Base-by-base conservation (phyloP, 1,140 invertebrate genomes). In the Bathynomus jamesi region DNA sequence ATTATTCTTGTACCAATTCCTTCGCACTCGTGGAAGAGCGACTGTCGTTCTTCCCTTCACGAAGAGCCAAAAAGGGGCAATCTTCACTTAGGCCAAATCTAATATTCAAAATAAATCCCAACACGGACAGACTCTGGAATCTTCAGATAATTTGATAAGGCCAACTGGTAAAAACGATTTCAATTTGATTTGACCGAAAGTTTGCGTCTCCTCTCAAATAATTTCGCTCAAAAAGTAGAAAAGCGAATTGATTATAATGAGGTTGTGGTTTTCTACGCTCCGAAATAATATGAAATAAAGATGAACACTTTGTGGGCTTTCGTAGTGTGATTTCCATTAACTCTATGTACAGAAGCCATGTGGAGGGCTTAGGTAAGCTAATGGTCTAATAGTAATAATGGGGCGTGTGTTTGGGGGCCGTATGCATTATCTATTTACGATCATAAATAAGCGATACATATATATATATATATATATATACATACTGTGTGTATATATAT, bases 381-480 rank as follows among this genome's bases (percentile, higher is more conserved):
- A 53, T 53, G 40, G 40, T 11, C 40, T 53, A 53, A 53, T 53
- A 53, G 40, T 53, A 53, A 53, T 53, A 53, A 53, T 53, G 11
- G n/a, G n/a, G 27, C 28, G 29, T 28, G 29, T 65, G 29, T 30
- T 65, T 30, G 11, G 25, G 27, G 25, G 27, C 2, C n/a, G 3
- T 65, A 21, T 28, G 29, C 27, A 28, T 30, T n/a, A 65, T 21
- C 28, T 28, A 30, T 4, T 28, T 13, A 64, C 24, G n/a, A 64
- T 64, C 13, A 64, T 60, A 60, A 24, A 27, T n/a, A 64, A 21
- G 11, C 21, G 13, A 53, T 53, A 53, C 21, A 64, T 27, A 64
- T 64, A 64, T 64, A 64, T 64, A 64, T 64, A 27, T 64, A 64
- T 64, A 64, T 64, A 64, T 64, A 64, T 64, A 64, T 64, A 64